These are phyloP conservation scores for Temnothorax rugatulus DNA, from an alignment of 2,888 invertebrate species.

Conservation along the genomic window DNA sequence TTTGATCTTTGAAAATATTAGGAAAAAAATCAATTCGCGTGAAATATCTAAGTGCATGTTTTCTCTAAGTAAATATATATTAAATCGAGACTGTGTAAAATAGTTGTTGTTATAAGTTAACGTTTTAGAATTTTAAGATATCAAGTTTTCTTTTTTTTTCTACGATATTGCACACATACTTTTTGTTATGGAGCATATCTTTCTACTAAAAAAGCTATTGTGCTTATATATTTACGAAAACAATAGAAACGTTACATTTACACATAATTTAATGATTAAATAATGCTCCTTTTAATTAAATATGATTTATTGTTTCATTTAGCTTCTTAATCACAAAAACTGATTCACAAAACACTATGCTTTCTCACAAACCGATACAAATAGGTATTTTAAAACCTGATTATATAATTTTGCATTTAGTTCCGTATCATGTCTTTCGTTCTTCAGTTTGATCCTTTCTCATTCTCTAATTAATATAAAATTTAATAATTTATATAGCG, in stretches of 20 bases:
- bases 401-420: conserved; percentile 50
- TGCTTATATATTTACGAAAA: conserved; percentile 36
- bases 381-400: conserved; percentile 32
- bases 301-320: conserved; percentile 79
- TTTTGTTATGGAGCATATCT: conserved; percentile 16
- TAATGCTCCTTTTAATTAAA: conserved; percentile 54
- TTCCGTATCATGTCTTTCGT: conserved; percentile 38
- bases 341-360: conserved; percentile 83
- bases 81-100: conserved; percentile 34
- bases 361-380: conserved; percentile 75
- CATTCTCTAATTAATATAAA: conserved; percentile 48
- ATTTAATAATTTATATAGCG: conserved; percentile 58
- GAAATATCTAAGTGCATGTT: conserved; percentile 35
- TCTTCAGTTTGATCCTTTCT: conserved; percentile 16
- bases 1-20: conserved; percentile 38
- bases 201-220: neutral
- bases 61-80: conserved; percentile 35
- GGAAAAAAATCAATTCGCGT: conserved; percentile 9
- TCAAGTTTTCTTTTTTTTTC: neutral
- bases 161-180: conserved; percentile 20
- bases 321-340: conserved; percentile 85
- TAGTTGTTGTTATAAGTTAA: conserved; percentile 36
- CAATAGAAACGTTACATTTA: neutral
- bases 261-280: conserved; percentile 28
- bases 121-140: conserved; percentile 29